Percentiles rank a stretch among this genome's conserved stretches.
Conservation (phyloP, 2,888 invertebrate species). For the Troilus luridus region DNA sequence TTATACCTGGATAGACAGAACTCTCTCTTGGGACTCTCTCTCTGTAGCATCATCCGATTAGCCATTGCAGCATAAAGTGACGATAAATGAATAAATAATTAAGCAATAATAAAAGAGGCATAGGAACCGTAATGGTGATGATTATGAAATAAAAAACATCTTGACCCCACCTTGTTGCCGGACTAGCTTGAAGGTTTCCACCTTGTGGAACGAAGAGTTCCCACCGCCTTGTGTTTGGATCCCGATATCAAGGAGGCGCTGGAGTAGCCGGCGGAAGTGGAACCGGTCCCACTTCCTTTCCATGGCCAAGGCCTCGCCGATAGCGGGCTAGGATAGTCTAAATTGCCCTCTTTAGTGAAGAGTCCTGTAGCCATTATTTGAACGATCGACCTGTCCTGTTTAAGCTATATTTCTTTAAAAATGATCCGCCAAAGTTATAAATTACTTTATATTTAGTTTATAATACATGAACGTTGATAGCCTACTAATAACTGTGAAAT, state of each 20-base stretch:
- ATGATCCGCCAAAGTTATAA: neutral
- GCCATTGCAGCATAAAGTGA: too few relatives aligned
- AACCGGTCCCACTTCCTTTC: constrained; percentile 47
- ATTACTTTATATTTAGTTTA: too few relatives aligned
- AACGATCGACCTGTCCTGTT: neutral
- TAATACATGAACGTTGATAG: too few relatives aligned
- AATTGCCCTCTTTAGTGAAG: constrained; percentile 45
- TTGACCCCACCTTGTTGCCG: neutral
- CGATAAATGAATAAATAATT: too few relatives aligned
- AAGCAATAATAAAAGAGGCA: too few relatives aligned
- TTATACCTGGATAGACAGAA: too few relatives aligned
- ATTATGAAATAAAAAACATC: neutral
- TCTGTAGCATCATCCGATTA: too few relatives aligned
- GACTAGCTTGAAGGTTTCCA: neutral
- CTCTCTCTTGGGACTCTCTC: too few relatives aligned
- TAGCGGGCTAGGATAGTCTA: constrained; percentile 22
- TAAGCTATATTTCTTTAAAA: neutral
- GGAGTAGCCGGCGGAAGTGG: constrained; percentile 44
- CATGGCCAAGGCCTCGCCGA: constrained; percentile 35
- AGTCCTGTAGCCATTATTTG: constrained; percentile 37
- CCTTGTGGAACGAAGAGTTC: neutral
- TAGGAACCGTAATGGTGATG: too few relatives aligned
- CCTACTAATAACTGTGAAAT: too few relatives aligned
- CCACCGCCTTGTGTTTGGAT: neutral
- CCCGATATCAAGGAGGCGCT: constrained; percentile 26